phyloP scores from a whole-genome alignment of 2,888 invertebrate species.

The Tetropium fuscum region DNA sequence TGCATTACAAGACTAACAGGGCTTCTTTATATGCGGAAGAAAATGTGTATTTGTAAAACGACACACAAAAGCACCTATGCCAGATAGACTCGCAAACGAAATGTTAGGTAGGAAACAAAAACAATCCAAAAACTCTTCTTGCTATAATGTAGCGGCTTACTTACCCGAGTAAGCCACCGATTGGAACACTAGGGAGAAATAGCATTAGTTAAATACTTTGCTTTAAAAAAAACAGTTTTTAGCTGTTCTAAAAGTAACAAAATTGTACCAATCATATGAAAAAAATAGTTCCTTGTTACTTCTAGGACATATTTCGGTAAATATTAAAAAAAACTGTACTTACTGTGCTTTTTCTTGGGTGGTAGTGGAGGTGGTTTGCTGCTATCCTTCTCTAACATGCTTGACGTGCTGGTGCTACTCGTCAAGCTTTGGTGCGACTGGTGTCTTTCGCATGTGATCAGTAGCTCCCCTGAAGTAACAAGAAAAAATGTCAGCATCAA shows the following conservation, averaged over 20 bases:
- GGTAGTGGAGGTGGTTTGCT: conserved; percentile 90
- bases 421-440: conserved; percentile 62
- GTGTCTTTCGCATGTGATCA: conserved; percentile 64
- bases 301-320: not conserved
- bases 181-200: conserved; percentile 82
- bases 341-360: conserved; percentile 94
- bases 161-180: conserved; percentile 97
- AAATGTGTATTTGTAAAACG: conserved; percentile 5
- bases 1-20: not conserved
- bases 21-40: not conserved
- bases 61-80: conserved; percentile 18
- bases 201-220: conserved; percentile 27
- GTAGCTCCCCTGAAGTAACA: conserved; percentile 55
- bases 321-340: conserved; percentile 67
- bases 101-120: conserved; percentile 3
- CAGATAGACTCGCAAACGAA: conserved; percentile 10
- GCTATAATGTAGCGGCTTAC: conserved; percentile 69
- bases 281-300: not conserved
- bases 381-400: conserved; percentile 67
- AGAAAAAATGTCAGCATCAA: too few relatives aligned
- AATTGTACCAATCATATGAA: not conserved
- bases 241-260: conserved; percentile 20
- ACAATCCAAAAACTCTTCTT: not conserved
- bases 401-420: conserved; percentile 47
- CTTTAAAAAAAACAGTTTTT: too few relatives aligned